Evolutionary conservation across 2,113 vertebrate genomes (phyloP).

Genomic region (Drymodes brunneopygia): DNA sequence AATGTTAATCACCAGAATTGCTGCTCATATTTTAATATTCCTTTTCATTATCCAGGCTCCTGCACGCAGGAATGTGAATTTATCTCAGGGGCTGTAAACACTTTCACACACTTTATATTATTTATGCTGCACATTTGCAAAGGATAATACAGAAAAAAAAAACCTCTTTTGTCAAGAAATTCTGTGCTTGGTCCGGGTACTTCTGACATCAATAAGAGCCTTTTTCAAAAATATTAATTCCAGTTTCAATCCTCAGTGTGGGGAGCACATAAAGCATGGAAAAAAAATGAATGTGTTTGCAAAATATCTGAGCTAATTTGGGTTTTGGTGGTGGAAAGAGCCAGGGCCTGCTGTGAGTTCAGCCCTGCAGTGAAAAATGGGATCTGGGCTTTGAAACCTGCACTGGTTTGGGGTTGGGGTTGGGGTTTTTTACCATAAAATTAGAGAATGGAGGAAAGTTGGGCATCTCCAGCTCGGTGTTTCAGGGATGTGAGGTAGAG

Average conservation of each 20-base stretch:
- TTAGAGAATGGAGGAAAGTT: not conserved
- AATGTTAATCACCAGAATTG: not conserved
- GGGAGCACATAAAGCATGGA: not conserved
- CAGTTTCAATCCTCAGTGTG: not conserved
- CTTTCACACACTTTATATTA: not conserved
- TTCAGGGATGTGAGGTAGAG: not conserved
- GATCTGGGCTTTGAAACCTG: not conserved
- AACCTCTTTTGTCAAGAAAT: not conserved
- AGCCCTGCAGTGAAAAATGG: not conserved
- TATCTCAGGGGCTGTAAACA: rapidly evolving
- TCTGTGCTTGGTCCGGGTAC: not conserved
- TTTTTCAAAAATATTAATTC: not conserved
- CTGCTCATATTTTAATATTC: not conserved
- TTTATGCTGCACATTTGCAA: not conserved
- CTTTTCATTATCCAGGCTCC: not conserved
- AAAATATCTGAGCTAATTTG: not conserved
- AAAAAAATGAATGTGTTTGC: not conserved
- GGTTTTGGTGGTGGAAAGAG: not conserved
- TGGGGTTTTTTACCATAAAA: not conserved
- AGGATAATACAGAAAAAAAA: not conserved
- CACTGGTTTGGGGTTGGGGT: no score
- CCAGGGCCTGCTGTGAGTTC: not conserved
- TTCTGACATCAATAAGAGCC: not conserved
- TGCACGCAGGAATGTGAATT: not conserved
- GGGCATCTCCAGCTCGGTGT: not conserved